phyloP scores from a whole-genome alignment of 2,797 vertebrate species.

The Poeciliopsis turneri region DNA sequence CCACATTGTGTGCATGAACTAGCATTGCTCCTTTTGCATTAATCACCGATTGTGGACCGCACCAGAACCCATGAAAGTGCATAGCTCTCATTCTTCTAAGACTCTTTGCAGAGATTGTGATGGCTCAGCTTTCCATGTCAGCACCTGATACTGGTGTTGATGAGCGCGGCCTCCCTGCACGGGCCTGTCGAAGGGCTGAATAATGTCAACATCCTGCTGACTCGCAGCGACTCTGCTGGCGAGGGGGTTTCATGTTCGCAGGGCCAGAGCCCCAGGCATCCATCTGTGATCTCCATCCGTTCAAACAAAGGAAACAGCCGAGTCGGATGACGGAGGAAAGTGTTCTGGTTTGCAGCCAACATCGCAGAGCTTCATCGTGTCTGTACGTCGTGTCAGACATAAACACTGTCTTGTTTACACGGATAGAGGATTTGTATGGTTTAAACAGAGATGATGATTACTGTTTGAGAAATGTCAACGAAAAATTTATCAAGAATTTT shows the following conservation, averaged over 20 bases:
- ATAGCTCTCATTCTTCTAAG: conserved; percentile 1
- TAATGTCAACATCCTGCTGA: conserved; percentile 64
- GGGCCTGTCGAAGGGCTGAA: conserved; percentile 48
- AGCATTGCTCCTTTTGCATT: not conserved
- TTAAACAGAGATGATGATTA: not conserved
- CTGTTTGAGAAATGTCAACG: not conserved
- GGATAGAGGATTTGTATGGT: not conserved
- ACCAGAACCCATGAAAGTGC: conserved; percentile 13
- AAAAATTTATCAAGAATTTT: not conserved
- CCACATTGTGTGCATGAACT: not conserved
- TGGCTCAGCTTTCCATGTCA: conserved; percentile 49
- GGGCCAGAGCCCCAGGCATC: conserved; percentile 38
- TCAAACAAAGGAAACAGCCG: conserved; percentile 25
- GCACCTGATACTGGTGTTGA: conserved; percentile 39
- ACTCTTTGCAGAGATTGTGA: conserved; percentile 17
- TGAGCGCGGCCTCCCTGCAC: conserved; percentile 25
- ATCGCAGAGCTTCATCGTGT: conserved; percentile 8
- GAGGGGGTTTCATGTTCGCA: conserved; percentile 51
- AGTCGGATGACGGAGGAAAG: conserved; percentile 36
- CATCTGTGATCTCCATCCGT: conserved; percentile 35
- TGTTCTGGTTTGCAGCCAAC: conserved; percentile 34
- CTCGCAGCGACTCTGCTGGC: conserved; percentile 45
- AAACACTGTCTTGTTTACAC: conserved; percentile 6
- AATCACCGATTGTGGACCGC: conserved; percentile 2
- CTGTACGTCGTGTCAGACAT: conserved; percentile 7